Evolutionary conservation across 2,797 vertebrate species (phyloP), one percentile per base, ranked within the genome.

Genomic region (Siniperca scherzeri): DNA sequence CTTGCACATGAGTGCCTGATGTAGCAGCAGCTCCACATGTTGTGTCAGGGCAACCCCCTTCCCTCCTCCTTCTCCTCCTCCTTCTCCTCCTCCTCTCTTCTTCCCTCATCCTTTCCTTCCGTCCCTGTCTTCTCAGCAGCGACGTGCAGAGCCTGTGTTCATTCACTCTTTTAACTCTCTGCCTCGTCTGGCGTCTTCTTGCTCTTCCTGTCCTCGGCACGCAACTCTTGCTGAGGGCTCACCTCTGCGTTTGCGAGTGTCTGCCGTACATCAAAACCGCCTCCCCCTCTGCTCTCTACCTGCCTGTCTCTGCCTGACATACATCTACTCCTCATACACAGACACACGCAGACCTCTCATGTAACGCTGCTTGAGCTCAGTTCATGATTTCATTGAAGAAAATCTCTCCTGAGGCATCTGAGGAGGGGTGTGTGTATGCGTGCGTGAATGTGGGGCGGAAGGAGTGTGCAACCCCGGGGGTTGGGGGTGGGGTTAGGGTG

Each of bases 1-100:
- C 78, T 85, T 74, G 22, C 84, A 84, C 89, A 84, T 87, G 91
- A 92, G 87, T 66, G 88, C 85, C 86, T 86, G 78, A 78, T 86
- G 89, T 80, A 84, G 90, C 40, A 62, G 85, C 77, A 79, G 89
- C 79, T 83, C 84, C 91, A 78, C 91, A 76, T 89, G 85, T 88
- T 74, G 88, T 87, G 85, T 88, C 82, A 46, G 87, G 79, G 88
- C 68, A 82, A 67, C 74, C 84, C 85, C 76, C 44, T 7, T 8
- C 70, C 56, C 48, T 38, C 53, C 38, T 52, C 56, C 27, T 27
- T 27, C 55, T 14, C 3, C 71, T 33, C 74, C 75, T 59, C 80
- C 65, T 46, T 44, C 61, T 27, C 50, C 74, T 57, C 67, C 69
- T 46, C 72, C 21, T 22, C 50, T 40, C 42, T 11, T 19, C 42